Conservation (phyloP, 2,797 vertebrate species). For the Steatocranus sp. region DNA sequence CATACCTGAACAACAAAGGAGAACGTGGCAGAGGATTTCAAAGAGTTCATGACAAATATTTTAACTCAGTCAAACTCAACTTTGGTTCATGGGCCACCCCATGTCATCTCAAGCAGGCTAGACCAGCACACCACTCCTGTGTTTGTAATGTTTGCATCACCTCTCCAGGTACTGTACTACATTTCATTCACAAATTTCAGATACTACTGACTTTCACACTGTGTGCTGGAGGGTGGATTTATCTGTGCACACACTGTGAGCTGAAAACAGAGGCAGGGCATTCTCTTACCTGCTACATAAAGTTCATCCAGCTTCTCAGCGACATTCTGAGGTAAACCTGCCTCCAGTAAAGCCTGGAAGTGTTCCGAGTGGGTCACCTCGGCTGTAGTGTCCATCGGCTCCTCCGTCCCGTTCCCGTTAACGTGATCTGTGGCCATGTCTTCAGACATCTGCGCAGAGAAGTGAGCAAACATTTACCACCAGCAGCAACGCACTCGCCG, state of each 20-base stretch:
- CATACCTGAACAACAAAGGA: not conserved
- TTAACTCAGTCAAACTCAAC: not conserved
- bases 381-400: conserved; percentile 91
- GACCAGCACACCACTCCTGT: not conserved
- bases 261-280: not conserved
- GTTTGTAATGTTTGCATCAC: not conserved
- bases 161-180: not conserved
- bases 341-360: conserved; percentile 90
- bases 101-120: not conserved
- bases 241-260: no score
- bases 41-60: not conserved
- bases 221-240: not conserved
- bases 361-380: conserved; percentile 88
- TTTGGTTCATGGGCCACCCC: not conserved
- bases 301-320: conserved; percentile 98
- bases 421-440: conserved; percentile 97
- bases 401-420: conserved; percentile 96
- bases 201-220: not conserved
- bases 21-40: not conserved
- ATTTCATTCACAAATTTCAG: not conserved
- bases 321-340: conserved; percentile 93
- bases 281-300: conserved; percentile 92
- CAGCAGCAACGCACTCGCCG: not conserved
- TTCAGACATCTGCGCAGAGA: conserved; percentile 88
- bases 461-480: not conserved